Conservation (phyloP, 2,888 invertebrate species). For the Ichneumoninae sp. region DNA sequence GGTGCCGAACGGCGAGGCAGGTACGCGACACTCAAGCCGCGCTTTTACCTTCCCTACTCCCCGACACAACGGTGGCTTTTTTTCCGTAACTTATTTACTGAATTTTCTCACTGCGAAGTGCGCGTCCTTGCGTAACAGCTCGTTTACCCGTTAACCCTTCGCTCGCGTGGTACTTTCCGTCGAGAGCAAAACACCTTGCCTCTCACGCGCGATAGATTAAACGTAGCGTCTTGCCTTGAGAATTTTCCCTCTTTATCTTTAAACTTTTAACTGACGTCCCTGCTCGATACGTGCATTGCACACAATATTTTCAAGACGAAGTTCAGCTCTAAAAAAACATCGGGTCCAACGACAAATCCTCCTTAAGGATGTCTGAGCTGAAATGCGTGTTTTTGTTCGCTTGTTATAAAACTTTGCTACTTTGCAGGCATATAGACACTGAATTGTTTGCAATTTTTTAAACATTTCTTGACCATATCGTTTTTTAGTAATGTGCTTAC, state of each 20-base stretch:
- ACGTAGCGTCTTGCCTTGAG: neutral
- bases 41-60: neutral
- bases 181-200: neutral
- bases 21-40: neutral
- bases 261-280: neutral
- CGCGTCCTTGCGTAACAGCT: neutral
- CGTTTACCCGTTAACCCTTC: neutral
- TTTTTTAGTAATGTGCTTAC: too few relatives aligned
- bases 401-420: too few relatives aligned
- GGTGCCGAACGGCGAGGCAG: conserved; percentile 27
- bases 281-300: neutral
- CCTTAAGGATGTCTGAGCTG: too few relatives aligned
- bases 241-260: neutral
- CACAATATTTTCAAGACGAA: neutral
- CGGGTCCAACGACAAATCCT: neutral
- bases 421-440: too few relatives aligned
- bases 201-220: neutral
- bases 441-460: too few relatives aligned
- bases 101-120: conserved; percentile 1
- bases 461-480: too few relatives aligned
- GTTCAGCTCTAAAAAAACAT: neutral
- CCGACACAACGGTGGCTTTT: neutral
- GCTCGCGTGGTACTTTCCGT: neutral
- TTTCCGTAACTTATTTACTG: conserved; percentile 1
- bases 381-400: too few relatives aligned